phyloP scores from a whole-genome alignment of 2,113 vertebrate species.

The Anser brachyrhynchus region DNA sequence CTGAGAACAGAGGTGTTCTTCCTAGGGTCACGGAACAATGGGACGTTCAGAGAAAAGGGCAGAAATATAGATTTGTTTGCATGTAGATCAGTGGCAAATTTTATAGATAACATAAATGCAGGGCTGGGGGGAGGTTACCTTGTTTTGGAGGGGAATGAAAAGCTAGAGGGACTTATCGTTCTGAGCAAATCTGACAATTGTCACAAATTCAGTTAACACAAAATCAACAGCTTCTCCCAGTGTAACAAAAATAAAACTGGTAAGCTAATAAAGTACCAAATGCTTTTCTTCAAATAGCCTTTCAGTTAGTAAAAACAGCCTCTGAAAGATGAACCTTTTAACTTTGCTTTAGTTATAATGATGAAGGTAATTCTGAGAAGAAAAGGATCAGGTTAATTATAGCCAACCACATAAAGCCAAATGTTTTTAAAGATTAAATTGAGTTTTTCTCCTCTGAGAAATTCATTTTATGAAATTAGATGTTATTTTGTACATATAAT shows the following conservation, averaged over 20 bases:
- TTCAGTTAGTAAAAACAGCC: background rate
- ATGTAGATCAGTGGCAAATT: background rate
- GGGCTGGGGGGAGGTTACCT: background rate
- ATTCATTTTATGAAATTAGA: constrained; percentile 6
- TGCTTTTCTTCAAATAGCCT: background rate
- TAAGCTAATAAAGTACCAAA: background rate
- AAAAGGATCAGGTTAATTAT: background rate
- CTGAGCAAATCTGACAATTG: background rate
- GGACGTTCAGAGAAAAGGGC: background rate
- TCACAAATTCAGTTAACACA: background rate
- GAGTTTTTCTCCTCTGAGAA: background rate
- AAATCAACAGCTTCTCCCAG: background rate
- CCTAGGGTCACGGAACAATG: background rate
- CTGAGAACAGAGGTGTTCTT: background rate
- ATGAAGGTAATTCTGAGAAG: background rate
- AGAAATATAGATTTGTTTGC: background rate
- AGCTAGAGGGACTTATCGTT: background rate
- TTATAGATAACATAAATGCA: background rate
- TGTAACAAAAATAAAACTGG: background rate
- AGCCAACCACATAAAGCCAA: background rate
- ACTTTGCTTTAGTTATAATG: background rate
- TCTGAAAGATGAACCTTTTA: background rate
- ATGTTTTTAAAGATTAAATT: constrained; percentile 18
- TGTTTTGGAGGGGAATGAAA: background rate
- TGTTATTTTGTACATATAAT: background rate